Conservation (phyloP, 1,140 invertebrate genomes). For the Cataglyphis hispanica region DNA sequence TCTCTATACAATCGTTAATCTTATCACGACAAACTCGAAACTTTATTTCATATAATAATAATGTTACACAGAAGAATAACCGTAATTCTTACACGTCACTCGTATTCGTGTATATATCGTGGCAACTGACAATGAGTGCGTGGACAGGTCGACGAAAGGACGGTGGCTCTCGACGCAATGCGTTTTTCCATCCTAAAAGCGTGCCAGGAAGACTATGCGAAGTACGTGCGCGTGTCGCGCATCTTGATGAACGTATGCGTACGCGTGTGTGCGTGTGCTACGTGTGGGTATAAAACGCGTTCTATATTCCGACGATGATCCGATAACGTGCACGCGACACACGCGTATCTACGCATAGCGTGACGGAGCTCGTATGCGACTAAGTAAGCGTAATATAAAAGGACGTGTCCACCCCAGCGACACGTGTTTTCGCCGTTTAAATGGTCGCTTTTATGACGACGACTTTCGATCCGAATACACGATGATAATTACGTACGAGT, state of each 20-base stretch:
- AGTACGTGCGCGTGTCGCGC: background rate
- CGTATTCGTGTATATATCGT: background rate
- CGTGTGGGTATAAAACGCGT: conserved; percentile 1
- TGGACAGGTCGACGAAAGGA: background rate
- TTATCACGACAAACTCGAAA: background rate
- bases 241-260: too few relatives aligned
- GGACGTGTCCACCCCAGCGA: conserved; percentile 35
- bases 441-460: conserved; percentile 24
- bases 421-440: conserved; percentile 59
- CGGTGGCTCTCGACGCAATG: background rate
- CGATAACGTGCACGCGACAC: conserved; percentile 38
- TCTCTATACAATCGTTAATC: background rate
- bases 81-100: conserved; percentile 1
- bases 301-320: conserved; percentile 16
- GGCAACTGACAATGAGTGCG: too few relatives aligned
- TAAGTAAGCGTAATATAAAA: conserved; percentile 45
- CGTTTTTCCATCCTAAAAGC: conserved; percentile 4
- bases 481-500: background rate
- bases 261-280: background rate
- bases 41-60: background rate
- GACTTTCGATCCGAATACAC: conserved; percentile 14
- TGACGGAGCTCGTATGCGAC: conserved; percentile 36
- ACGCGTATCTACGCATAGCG: conserved; percentile 16
- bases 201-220: conserved; percentile 29
- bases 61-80: background rate